Evolutionary conservation across 2,888 invertebrate species (phyloP).

Genomic region (Taenaris catops): DNA sequence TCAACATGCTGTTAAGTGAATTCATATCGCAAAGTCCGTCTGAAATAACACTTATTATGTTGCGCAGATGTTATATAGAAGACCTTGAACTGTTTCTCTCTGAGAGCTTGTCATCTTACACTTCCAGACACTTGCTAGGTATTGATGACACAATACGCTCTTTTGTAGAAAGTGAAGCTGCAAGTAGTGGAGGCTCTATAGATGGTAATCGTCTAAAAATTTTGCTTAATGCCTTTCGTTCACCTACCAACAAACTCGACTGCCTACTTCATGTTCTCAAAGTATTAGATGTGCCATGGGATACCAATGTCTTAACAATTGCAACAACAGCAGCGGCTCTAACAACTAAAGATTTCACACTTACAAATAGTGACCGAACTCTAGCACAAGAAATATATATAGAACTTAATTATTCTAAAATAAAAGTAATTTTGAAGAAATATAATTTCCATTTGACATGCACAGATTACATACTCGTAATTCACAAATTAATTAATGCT

Average conservation of each 20-base stretch:
- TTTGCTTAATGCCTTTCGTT: slow-evolving; percentile 53
- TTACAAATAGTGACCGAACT: slow-evolving; percentile 49
- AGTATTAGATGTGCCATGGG: slow-evolving; percentile 69
- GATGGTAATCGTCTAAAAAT: slow-evolving; percentile 58
- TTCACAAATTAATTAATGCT: slow-evolving; percentile 55
- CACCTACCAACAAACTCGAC: slow-evolving; percentile 51
- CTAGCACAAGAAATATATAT: slow-evolving; percentile 60
- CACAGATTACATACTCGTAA: slow-evolving; percentile 55
- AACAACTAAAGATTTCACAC: slow-evolving; percentile 53
- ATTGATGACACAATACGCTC: slow-evolving; percentile 57
- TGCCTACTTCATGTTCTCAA: slow-evolving; percentile 64
- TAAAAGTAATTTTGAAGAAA: slow-evolving; percentile 67
- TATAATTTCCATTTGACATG: slow-evolving; percentile 63
- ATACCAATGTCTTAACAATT: slow-evolving; percentile 43
- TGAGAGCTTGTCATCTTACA: slow-evolving; percentile 60
- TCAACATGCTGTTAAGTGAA: slow-evolving; percentile 65
- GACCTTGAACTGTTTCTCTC: slow-evolving; percentile 59
- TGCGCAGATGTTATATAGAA: slow-evolving; percentile 71
- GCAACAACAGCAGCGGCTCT: slow-evolving; percentile 53
- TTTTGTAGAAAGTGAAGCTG: slow-evolving; percentile 65
- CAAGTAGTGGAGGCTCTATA: slow-evolving; percentile 55
- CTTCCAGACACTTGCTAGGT: slow-evolving; percentile 58
- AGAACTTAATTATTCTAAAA: slow-evolving; percentile 63
- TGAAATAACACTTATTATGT: slow-evolving; percentile 68
- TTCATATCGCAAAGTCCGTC: slow-evolving; percentile 56